Percentiles rank a stretch among this genome's conserved stretches.
Conservation (phyloP, 2,797 vertebrate genomes). For the Tarsius wallacei region DNA sequence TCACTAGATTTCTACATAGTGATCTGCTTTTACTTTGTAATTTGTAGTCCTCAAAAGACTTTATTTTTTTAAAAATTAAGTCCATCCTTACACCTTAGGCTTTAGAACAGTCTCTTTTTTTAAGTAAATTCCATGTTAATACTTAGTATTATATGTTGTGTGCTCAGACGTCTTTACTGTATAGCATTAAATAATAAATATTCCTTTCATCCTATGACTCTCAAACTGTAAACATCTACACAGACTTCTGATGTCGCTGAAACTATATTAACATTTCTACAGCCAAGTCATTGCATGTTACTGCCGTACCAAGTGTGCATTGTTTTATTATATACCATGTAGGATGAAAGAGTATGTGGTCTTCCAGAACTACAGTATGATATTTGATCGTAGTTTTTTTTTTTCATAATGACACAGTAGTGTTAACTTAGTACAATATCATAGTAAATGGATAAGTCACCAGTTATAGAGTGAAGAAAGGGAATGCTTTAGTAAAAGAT, state of each 20-base stretch:
- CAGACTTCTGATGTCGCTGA: slow-evolving; percentile 57
- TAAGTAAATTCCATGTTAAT: slow-evolving; percentile 52
- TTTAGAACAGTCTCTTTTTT: slow-evolving; percentile 45
- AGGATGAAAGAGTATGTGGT: slow-evolving; percentile 75
- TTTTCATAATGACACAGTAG: slow-evolving; percentile 67
- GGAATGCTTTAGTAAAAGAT: slow-evolving; percentile 61
- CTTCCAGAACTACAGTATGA: slow-evolving; percentile 74
- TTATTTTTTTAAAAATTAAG: slow-evolving; percentile 85
- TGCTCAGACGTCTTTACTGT: slow-evolving; percentile 34
- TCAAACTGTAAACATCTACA: slow-evolving; percentile 59
- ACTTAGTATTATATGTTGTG: slow-evolving; percentile 44
- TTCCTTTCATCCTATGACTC: not conserved
- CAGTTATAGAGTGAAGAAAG: slow-evolving; percentile 64
- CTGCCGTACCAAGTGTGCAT: slow-evolving; percentile 45
- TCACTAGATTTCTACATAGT: slow-evolving; percentile 81
- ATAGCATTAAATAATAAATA: slow-evolving; percentile 48
- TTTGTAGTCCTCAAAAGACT: slow-evolving; percentile 83
- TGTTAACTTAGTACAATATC: slow-evolving; percentile 71
- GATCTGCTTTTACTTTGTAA: slow-evolving; percentile 88
- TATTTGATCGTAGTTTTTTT: slow-evolving; percentile 71
- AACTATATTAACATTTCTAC: slow-evolving; percentile 69
- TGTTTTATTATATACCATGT: slow-evolving; percentile 80
- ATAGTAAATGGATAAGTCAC: slow-evolving; percentile 34
- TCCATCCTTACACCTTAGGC: slow-evolving; percentile 86
- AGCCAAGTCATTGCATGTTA: slow-evolving; percentile 73